Evolutionary conservation across 1,140 invertebrate species (phyloP), one percentile per base, ranked within the genome.

Genomic region (Brachionus rotundiformis): DNA sequence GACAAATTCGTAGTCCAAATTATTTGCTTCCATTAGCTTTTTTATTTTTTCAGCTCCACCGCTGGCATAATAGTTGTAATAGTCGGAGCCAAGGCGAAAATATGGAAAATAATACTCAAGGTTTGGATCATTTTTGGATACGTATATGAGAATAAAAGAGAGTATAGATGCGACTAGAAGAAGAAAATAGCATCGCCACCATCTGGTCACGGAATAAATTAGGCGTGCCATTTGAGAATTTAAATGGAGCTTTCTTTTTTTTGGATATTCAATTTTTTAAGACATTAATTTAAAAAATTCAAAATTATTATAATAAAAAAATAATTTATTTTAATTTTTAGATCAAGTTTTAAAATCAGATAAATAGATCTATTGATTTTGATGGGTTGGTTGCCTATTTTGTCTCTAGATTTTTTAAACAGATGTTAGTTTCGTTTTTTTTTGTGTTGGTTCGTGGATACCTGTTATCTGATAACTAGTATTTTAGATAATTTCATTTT

Each of bases 81-180:
- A 79, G 76, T 79, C 31, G 23, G 76, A 79, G 47, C 76, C 76
- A 29, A 79, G 76, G 13, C 76, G 76, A 79, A 79, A 79, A 33
- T 54, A 79, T 6, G 76, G 76, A 79, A 79, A 79, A 25, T 79
- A 79, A 47, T 63, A 59, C 29, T 63, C 59, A 6, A 79, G 25
- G 7, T 27, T 79, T 0, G 76, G 76, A 33, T 79, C 76, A 7
- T 79, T 54, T 59, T 39, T 54, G 19, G 47, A 54, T 27, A 79
- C 59, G 47, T 79, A 79, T 2, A 54, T 59, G 44, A 79, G 36
- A 10, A 59, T n/a, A 59, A 79, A 54, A 0, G 59, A 59, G 6
- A 79, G 54, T 29, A 79, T 41, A 8, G 59, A 79, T 33, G 76
- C 76, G 23, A 79, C 16, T 36, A 63, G 23, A 11, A 54, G 47